phyloP scores from a whole-genome alignment of 2,888 invertebrate species.

The Agelastica alni region DNA sequence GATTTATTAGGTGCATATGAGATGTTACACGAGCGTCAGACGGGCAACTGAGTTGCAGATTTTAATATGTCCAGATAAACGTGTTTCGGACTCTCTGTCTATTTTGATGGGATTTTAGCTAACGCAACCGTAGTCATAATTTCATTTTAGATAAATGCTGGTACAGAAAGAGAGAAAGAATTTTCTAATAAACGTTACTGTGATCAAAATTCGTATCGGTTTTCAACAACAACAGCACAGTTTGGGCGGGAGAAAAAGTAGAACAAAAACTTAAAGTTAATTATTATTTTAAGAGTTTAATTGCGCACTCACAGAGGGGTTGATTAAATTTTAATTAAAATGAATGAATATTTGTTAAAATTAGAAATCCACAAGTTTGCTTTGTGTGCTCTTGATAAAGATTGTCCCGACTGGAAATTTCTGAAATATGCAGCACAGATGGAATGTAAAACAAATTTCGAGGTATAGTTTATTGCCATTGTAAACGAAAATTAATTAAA shows the following conservation, averaged over 20 bases:
- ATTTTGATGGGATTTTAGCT: too few species aligned
- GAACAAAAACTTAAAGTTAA: slow-evolving; percentile 51
- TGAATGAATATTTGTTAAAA: slow-evolving; percentile 58
- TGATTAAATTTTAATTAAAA: slow-evolving; percentile 59
- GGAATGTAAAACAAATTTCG: background rate
- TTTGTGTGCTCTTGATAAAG: slow-evolving; percentile 40
- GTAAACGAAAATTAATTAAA: too few species aligned
- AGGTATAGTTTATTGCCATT: too few species aligned
- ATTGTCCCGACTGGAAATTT: slow-evolving; percentile 22
- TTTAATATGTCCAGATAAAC: too few species aligned
- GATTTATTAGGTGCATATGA: slow-evolving; percentile 14
- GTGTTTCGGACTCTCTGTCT: too few species aligned
- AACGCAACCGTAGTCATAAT: too few species aligned
- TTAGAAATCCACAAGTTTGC: slow-evolving; percentile 53
- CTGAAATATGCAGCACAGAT: slow-evolving; percentile 11
- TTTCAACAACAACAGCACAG: background rate
- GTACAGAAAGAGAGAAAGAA: too few species aligned
- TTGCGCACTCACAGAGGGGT: slow-evolving; percentile 51
- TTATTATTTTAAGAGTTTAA: slow-evolving; percentile 54
- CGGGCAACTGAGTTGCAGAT: background rate
- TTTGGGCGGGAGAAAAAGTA: slow-evolving; percentile 18
- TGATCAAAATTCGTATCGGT: slow-evolving; percentile 2
- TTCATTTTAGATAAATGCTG: too few species aligned
- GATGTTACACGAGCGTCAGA: slow-evolving; percentile 3
- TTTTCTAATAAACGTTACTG: too few species aligned